These are phyloP conservation scores for Tetrao urogallus DNA, from an alignment of 2,113 vertebrate genomes.

Conservation along the genomic window DNA sequence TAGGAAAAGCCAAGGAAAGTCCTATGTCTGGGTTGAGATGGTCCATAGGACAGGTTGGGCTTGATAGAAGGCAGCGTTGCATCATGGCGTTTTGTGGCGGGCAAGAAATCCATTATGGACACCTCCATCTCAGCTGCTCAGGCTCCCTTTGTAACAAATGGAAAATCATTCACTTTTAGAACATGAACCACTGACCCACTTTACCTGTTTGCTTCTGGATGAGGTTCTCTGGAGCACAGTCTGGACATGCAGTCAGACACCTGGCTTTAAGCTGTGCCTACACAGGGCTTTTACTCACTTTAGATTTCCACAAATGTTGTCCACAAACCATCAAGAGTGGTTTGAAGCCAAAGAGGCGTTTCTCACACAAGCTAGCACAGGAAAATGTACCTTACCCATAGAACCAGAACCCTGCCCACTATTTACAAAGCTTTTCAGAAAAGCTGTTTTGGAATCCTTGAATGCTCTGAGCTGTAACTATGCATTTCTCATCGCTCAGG, in stretches of 20 bases:
- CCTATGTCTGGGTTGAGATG: background rate
- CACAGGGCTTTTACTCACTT: background rate
- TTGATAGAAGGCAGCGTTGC: background rate
- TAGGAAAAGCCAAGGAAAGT: background rate
- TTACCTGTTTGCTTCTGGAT: background rate
- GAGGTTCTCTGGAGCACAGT: background rate
- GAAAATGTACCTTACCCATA: background rate
- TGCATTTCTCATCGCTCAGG: background rate
- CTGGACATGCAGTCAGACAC: background rate
- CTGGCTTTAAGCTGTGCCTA: background rate
- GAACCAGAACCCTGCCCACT: background rate
- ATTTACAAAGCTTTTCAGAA: background rate
- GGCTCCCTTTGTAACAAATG: background rate
- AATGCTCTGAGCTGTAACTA: too few species aligned
- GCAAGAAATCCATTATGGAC: background rate
- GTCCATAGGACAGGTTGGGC: background rate
- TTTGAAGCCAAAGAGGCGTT: background rate
- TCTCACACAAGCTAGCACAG: background rate
- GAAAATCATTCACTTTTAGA: background rate
- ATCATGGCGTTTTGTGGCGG: background rate
- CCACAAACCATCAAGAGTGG: background rate
- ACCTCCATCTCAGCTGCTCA: background rate
- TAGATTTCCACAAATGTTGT: background rate
- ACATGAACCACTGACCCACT: background rate
- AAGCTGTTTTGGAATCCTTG: background rate